Conservation (phyloP, 2,113 vertebrate species). For the Melanerpes formicivorus region DNA sequence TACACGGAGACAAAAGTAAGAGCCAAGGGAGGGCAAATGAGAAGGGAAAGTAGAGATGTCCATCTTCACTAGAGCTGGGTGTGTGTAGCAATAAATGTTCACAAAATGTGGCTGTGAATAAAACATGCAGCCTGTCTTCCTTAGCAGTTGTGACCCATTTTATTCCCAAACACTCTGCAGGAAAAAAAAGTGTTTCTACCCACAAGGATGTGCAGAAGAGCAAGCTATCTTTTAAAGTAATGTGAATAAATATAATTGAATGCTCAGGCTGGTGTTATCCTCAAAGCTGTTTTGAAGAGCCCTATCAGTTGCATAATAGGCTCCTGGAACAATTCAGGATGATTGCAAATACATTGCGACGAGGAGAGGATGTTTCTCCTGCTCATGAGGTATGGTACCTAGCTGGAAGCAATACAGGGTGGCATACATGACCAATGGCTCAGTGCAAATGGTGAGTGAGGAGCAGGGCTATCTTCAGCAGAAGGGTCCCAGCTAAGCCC, state of each 20-base stretch:
- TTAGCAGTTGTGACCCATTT: constrained; percentile 59
- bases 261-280: neutral
- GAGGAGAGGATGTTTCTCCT: neutral
- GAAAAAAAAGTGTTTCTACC: neutral
- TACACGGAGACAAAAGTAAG: neutral
- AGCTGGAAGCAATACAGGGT: neutral
- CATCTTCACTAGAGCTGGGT: constrained; percentile 39
- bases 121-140: constrained; percentile 58
- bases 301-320: constrained; percentile 9
- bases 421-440: neutral
- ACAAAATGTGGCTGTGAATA: constrained; percentile 66
- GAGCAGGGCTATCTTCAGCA: neutral
- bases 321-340: neutral
- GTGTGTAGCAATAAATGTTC: constrained; percentile 43
- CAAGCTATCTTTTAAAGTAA: constrained; percentile 30
- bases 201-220: constrained; percentile 3
- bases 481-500: neutral
- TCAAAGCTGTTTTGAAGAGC: constrained; percentile 21
- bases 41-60: constrained; percentile 20
- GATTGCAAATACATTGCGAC: neutral
- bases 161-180: constrained; percentile 27
- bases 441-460: neutral
- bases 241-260: constrained; percentile 36
- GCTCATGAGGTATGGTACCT: neutral
- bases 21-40: constrained; percentile 12